Evolutionary conservation across 1,140 invertebrate species (phyloP), one percentile per base, ranked within the genome.

Genomic region (Choristoneura fumiferana): DNA sequence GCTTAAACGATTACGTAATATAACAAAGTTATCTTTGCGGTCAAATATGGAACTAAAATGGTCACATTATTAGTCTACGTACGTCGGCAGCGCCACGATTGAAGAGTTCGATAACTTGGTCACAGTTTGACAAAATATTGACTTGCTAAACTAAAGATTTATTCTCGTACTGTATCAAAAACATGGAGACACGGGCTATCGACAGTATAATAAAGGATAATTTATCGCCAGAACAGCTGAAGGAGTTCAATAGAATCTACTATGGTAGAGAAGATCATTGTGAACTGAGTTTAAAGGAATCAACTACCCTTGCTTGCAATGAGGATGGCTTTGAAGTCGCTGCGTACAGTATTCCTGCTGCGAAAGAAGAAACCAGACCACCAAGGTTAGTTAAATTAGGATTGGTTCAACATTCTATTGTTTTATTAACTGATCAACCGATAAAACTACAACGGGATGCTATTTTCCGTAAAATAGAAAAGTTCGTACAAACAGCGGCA

Each of bases 331-430:
- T 98, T 67, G 95, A 98, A 69, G 73, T 98, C 1, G 90, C 94
- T 65, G 95, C 92, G 0, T 98, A 93, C 86, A 87, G 81, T 3
- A 93, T 98, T 62, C 37, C 65, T 5, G 91, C 92, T 10, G 91
- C 91, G 0, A 76, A 89, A 18, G 86, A 92, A 75, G 95, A 96
- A 64, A 76, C 93, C 8, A 90, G 97, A 56, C 73, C 91, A 40
- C 92, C 94, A 0, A 91, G 95, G 45, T 80, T 95, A 43, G 94
- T 99, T 12, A 90, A 86, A 65, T 92, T 99, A 35, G 98, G 95
- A 2, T 87, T 97, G 29, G 94, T 99, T 69, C 98, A 99, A 90
- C 95, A 99, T 89, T 90, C 94, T 18, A 96, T 99, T 59, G 95
- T 95, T 10, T 66, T 95, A 45, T 92, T 95, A 5, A 97, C 98